Conservation (phyloP, 2,888 invertebrate genomes). For the Napeogenes sylphis region DNA sequence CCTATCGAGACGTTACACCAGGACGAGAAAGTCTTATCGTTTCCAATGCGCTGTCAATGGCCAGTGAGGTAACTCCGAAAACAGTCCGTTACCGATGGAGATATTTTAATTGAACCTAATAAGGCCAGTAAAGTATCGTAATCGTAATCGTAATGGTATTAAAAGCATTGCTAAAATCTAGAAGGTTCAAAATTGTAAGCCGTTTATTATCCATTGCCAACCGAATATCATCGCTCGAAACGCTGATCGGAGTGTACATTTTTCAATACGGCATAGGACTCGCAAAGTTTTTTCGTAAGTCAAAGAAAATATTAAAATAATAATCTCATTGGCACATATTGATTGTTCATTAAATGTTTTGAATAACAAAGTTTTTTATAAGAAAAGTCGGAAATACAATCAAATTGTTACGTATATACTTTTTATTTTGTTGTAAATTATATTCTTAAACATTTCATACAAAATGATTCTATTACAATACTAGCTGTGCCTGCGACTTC, state of each 20-base stretch:
- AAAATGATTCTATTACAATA: no score
- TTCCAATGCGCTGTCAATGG: no score
- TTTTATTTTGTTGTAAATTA: neutral
- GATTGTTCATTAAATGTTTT: conserved; percentile 18
- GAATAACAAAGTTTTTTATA: conserved; percentile 2
- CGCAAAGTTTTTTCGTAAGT: conserved; percentile 4
- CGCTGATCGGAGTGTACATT: conserved; percentile 4
- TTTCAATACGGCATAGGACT: conserved; percentile 11
- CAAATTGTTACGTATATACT: conserved; percentile 7
- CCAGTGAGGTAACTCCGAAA: no score
- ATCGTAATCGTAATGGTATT: no score
- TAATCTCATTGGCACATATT: conserved; percentile 15
- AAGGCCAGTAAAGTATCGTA: no score
- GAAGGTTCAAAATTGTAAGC: neutral
- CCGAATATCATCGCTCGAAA: neutral
- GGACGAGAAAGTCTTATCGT: no score
- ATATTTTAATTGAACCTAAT: no score
- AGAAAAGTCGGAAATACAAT: conserved; percentile 4
- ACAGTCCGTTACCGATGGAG: no score
- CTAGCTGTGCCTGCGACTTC: no score
- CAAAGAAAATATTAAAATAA: conserved; percentile 13
- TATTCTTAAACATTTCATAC: neutral
- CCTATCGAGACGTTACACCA: no score
- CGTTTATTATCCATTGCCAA: neutral
- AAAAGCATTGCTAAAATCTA: no score